Conservation (phyloP, 1,140 invertebrate species). For the Drosophila murphyi region DNA sequence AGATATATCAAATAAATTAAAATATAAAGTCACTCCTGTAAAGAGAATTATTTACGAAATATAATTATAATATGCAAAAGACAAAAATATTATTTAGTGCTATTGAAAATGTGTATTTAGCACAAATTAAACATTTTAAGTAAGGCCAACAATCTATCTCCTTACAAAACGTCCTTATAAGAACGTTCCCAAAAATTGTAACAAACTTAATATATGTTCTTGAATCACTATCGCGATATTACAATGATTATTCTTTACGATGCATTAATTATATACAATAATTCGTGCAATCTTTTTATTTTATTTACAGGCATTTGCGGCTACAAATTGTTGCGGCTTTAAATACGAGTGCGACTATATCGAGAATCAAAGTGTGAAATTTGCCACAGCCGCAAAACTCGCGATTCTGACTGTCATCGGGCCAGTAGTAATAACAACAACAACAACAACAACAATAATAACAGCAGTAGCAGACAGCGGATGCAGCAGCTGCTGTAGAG, state of each 20-base stretch:
- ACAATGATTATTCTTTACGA: conserved; percentile 22
- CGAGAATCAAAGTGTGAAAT: conserved; percentile 59
- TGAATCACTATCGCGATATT: too few species aligned
- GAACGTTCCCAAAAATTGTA: too few species aligned
- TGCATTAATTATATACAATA: conserved; percentile 37
- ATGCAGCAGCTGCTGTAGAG: conserved; percentile 41
- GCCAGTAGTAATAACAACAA: conserved; percentile 27
- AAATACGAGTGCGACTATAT: conserved; percentile 46
- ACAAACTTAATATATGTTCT: too few species aligned
- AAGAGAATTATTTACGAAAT: too few species aligned
- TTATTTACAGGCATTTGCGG: conserved; percentile 44
- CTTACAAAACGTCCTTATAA: too few species aligned
- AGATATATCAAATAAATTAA: too few species aligned
- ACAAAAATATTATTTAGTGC: too few species aligned
- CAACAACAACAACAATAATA: conserved; percentile 17
- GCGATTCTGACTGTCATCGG: conserved; percentile 44
- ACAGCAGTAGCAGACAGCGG: conserved; percentile 23
- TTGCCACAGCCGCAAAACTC: conserved; percentile 40
- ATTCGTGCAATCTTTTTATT: conserved; percentile 14
- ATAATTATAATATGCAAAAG: too few species aligned
- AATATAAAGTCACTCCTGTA: too few species aligned
- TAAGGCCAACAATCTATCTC: too few species aligned
- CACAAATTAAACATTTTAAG: too few species aligned
- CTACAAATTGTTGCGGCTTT: conserved; percentile 52
- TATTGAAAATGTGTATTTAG: too few species aligned